Conservation (phyloP, 2,888 invertebrate species). For the Merodon equestris region DNA sequence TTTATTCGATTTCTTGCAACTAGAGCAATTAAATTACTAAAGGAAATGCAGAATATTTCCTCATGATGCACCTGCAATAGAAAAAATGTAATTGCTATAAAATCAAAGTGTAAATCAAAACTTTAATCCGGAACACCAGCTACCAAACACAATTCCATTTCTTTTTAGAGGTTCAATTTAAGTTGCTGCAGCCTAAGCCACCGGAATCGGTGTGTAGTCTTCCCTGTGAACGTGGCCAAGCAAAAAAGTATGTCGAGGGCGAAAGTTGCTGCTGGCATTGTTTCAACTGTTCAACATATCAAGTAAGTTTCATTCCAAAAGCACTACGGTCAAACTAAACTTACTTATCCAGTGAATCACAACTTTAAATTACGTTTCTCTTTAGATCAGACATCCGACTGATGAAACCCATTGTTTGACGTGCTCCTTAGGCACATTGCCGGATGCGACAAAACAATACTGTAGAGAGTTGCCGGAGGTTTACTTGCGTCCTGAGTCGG, state of each 20-base stretch:
- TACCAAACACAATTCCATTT: too few relatives aligned
- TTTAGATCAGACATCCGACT: slow-evolving; percentile 87
- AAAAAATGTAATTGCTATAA: too few relatives aligned
- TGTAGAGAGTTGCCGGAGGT: slow-evolving; percentile 90
- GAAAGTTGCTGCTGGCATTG: slow-evolving; percentile 97
- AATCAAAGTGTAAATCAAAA: too few relatives aligned
- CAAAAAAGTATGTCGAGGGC: slow-evolving; percentile 94
- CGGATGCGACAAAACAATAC: slow-evolving; percentile 86
- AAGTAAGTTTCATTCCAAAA: slow-evolving; percentile 81
- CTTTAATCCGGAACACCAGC: too few relatives aligned
- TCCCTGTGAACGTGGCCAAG: slow-evolving; percentile 92
- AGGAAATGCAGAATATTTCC: too few relatives aligned
- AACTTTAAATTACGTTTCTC: slow-evolving; percentile 1
- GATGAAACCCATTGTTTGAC: slow-evolving; percentile 91
- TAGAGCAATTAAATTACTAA: too few relatives aligned
- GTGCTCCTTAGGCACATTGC: slow-evolving; percentile 91
- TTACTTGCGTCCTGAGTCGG: slow-evolving; percentile 89
- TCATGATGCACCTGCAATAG: too few relatives aligned
- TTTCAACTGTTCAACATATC: slow-evolving; percentile 92
- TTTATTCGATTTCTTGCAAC: too few relatives aligned
- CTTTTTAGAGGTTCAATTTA: slow-evolving; percentile 88
- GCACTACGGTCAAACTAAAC: slow-evolving; percentile 11
- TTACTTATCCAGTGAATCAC: slow-evolving; percentile 24
- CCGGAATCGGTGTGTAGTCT: slow-evolving; percentile 95
- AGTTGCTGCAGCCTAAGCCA: slow-evolving; percentile 86